phyloP scores from a whole-genome alignment of 23 tunicate genomes.

The Pegea sp. region DNA sequence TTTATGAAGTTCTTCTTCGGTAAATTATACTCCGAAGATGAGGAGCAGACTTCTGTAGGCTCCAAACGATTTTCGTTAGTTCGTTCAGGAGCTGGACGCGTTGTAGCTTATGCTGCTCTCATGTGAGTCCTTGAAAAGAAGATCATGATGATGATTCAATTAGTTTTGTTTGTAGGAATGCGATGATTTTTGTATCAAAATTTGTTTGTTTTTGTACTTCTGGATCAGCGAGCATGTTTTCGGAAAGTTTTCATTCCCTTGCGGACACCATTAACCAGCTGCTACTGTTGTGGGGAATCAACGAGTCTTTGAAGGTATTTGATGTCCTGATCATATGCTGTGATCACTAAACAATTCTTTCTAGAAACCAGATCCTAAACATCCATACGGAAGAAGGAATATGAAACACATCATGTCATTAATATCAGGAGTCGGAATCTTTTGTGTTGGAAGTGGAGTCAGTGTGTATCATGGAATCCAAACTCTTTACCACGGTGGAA shows the following conservation, averaged over 20 bases:
- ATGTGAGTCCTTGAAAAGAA: constrained; percentile 13
- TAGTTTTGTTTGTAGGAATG: constrained; percentile 19
- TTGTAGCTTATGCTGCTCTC: constrained; percentile 76
- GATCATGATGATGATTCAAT: background rate
- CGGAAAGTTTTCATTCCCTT: constrained; percentile 77
- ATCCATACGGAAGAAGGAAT: constrained; percentile 86
- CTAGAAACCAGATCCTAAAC: constrained; percentile 59
- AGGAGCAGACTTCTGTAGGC: background rate
- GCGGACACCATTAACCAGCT: constrained; percentile 84
- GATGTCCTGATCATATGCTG: background rate
- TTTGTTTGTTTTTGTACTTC: constrained; percentile 51
- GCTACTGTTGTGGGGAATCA: constrained; percentile 70
- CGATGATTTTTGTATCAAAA: constrained; percentile 30
- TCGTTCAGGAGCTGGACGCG: constrained; percentile 27
- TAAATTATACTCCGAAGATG: background rate
- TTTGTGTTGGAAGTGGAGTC: constrained; percentile 82
- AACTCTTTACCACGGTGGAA: constrained; percentile 11
- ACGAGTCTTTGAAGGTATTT: constrained; percentile 45
- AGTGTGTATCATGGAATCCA: constrained; percentile 71
- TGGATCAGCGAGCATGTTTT: constrained; percentile 85
- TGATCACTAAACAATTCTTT: background rate
- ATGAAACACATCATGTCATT: constrained; percentile 90
- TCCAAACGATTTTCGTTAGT: no score
- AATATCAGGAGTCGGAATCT: constrained; percentile 90
- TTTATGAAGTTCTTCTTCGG: background rate